Evolutionary conservation across 1,140 invertebrate genomes (phyloP), one percentile per base, ranked within the genome.

Genomic region (Ectropis grisescens): DNA sequence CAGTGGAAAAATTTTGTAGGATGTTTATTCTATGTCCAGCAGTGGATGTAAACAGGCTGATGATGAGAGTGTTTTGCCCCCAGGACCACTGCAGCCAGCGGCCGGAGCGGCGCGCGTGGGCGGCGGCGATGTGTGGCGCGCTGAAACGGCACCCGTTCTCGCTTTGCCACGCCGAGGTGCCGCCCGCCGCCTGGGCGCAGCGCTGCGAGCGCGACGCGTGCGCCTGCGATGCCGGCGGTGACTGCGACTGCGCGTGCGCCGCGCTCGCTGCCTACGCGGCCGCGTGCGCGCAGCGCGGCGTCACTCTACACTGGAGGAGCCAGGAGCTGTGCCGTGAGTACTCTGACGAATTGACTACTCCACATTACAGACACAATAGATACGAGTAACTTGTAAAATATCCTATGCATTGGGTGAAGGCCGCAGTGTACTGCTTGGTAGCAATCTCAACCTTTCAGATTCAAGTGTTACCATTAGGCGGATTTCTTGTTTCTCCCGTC

Each of bases 211-310:
- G 87, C 33, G 93, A 96, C 74, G 85, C 91, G 0, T 97, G 94
- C 74, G 93, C 89, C 13, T 97, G 95, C 70, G 93, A 96, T 70
- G 82, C 87, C 55, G 94, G 94, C 11, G 94, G 90, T 0, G 94
- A 96, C 66, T 97, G 95, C 60, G 90, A 93, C 36, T 97, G 94
- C 75, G 69, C 95, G 0, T 97, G 95, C 67, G 94, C 94, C 1
- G 91, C 94, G 0, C 79, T 97, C 9, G 90, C 93, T 0, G 90
- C 91, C 2, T 96, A 96, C 70, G 92, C 93, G 11, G 88, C 94
- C 50, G 88, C 90, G 52, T 97, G 95, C 62, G 90, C 88, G 28
- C 81, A 82, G 1, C 84, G 87, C 26, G 90, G 90, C 9, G 85
- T 91, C 10, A 84, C 85, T 3, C 85, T 96, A 6, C 88, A 89